Conservation (phyloP, 2,113 vertebrate species). For the Stigmatopora nigra region DNA sequence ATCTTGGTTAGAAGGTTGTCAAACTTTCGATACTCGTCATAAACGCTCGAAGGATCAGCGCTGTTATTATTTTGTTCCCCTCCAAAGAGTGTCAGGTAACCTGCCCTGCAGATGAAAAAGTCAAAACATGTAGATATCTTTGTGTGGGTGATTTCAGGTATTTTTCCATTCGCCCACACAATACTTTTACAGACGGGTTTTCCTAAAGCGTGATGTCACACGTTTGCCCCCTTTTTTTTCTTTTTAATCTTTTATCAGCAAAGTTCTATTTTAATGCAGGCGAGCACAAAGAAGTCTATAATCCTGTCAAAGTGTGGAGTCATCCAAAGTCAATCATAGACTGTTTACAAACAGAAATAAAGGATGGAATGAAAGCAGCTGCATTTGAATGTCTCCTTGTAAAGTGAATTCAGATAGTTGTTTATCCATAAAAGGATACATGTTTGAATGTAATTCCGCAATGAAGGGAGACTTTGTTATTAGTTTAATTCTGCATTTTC, state of each 20-base stretch:
- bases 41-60: conserved; percentile 61
- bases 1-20: conserved; percentile 73
- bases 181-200: background rate
- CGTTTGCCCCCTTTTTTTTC: background rate
- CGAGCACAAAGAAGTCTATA: conserved; percentile 2
- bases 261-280: background rate
- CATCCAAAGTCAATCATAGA: conserved; percentile 11
- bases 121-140: conserved; percentile 2
- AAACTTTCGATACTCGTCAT: conserved; percentile 69
- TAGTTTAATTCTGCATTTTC: too few relatives aligned
- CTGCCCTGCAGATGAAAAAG: conserved; percentile 59
- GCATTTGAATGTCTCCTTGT: background rate
- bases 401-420: background rate
- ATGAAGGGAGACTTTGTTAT: background rate
- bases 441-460: background rate
- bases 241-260: background rate
- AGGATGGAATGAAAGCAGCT: conserved; percentile 46
- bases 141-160: background rate
- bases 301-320: background rate
- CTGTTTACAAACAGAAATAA: conserved; percentile 46
- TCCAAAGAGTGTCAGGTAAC: conserved; percentile 75
- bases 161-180: conserved; percentile 22
- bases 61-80: conserved; percentile 62
- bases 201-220: background rate
- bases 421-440: background rate